Base-by-base conservation (phyloP, 1,140 invertebrate genomes). In the Cydia strobilella region DNA sequence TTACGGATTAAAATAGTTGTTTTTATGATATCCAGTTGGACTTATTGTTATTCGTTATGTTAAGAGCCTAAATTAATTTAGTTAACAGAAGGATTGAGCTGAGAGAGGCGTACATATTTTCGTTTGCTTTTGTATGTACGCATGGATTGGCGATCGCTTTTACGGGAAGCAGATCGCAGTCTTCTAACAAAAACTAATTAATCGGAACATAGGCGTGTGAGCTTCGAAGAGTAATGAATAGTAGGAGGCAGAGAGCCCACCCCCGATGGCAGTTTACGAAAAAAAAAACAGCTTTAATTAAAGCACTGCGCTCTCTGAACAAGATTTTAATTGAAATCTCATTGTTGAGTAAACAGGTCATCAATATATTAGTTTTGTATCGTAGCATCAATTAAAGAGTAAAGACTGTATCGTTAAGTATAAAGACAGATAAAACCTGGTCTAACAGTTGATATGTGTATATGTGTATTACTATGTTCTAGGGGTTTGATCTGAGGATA, bases 181-280 rank as follows among this genome's bases (percentile, higher is more conserved):
- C 75, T 77, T 87, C 76, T 80, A 82, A 86, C 84, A 82, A 85
- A 90, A 89, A 91, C 83, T 89, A 87, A 89, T 91, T 88, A 87
- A 90, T 85, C 74, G 81, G 83, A 89, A 89, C 89, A 89, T 86
- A 76, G 87, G 85, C 82, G 85, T 88, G 82, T 89, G 85, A 83
- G 83, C 78, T 76, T 78, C 75, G 76, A 84, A 78, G 76, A 83
- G 82, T 86, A 90, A 90, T 89, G 84, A 86, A 86, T 85, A 80
- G 82, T 78, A 76, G 80, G 81, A 77, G 79, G 69, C 76, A 74
- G 72, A 79, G 75, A 78, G 72, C 76, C 75, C 75, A 78, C 78
- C 84, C 75, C 78, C 79, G 77, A 72, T 80, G 79, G 74, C 77
- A 73, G 76, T 71, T 72, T 73, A 75, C 75, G 80, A 78, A 81